Conservation (phyloP, 1,140 invertebrate genomes). For the Oreohelix idahoensis region DNA sequence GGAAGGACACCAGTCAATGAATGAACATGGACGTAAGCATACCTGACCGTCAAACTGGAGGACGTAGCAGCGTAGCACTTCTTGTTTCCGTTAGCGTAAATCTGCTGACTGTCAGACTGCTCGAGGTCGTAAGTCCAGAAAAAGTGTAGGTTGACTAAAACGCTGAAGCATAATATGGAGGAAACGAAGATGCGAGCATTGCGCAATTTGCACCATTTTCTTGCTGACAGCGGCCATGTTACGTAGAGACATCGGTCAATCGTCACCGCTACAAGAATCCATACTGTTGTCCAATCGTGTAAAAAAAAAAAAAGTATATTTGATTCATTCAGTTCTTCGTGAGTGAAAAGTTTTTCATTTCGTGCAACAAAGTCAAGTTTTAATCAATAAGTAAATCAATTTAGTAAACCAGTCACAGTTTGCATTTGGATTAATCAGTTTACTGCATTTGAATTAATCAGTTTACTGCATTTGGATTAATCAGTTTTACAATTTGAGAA, state of each 20-base stretch:
- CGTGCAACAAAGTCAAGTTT: too few species aligned
- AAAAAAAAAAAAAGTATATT: too few species aligned
- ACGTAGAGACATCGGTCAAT: constrained; percentile 59
- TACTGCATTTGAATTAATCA: too few species aligned
- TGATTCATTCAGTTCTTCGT: too few species aligned
- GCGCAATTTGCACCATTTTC: constrained; percentile 43
- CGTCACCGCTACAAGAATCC: constrained; percentile 59
- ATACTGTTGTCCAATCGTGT: constrained; percentile 28
- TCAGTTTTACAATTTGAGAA: too few species aligned
- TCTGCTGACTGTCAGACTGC: constrained; percentile 33
- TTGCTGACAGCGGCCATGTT: constrained; percentile 52
- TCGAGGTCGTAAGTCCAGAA: constrained; percentile 55
- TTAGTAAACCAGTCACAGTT: not conserved
- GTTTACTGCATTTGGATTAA: too few species aligned
- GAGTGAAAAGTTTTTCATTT: too few species aligned
- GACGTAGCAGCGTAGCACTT: constrained; percentile 14
- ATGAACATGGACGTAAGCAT: too few species aligned
- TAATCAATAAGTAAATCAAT: not conserved
- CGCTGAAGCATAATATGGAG: not conserved
- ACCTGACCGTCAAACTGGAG: not conserved
- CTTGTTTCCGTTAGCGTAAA: constrained; percentile 13
- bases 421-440: too few species aligned
- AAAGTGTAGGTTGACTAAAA: constrained; percentile 58
- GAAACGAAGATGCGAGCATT: constrained; percentile 37
- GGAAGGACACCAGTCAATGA: not conserved